Evolutionary conservation across 1,140 invertebrate genomes (phyloP), one percentile per base, ranked within the genome.

Genomic region (Neodiprion virginianus): DNA sequence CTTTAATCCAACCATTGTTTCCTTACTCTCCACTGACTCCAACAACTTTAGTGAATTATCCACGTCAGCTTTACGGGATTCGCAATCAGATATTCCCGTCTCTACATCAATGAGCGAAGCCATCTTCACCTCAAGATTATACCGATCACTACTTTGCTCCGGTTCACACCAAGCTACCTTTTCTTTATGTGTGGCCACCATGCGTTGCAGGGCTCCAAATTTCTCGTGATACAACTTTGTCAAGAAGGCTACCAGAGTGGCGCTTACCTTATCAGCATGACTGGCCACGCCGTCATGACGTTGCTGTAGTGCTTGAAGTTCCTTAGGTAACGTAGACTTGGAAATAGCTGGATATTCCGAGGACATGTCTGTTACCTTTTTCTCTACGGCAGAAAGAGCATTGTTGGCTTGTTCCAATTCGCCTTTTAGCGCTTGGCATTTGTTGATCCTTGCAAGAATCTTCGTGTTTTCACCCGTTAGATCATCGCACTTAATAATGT

Each of bases 81-180:
- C 90, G 82, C 93, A 95, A 77, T 95, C 93, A 14, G 88, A 85
- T 67, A 97, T 91, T 50, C 92, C 93, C 72, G 89, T 90, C 84
- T 94, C 91, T 1, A 97, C 92, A 77, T 96, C 95, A 74, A 89
- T 84, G n/a, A 98, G 81, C 8, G 96, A 94, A 4, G 93, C 92
- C 81, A 95, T 91, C 88, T 98, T 98, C 0, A 96, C 94, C 89
- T 98, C 95, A n/a, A 98, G 89, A 85, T 96, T 97, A 82, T 97
- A 98, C 83, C 93, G 93, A 83, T 98, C 96, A 81, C 94, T 96
- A 48, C 92, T 93, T 8, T 93, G 91, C 84, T 98, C 96, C 0
- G 95, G 95, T 76, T 94, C 91, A 86, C 96, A 98, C 96, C 97
- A 98, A n/a, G 92, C 89, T 0, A 97, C 92, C 86, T 98, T 98